Evolutionary conservation across 2,888 invertebrate genomes (phyloP).

Genomic region (Volucella zonaria): DNA sequence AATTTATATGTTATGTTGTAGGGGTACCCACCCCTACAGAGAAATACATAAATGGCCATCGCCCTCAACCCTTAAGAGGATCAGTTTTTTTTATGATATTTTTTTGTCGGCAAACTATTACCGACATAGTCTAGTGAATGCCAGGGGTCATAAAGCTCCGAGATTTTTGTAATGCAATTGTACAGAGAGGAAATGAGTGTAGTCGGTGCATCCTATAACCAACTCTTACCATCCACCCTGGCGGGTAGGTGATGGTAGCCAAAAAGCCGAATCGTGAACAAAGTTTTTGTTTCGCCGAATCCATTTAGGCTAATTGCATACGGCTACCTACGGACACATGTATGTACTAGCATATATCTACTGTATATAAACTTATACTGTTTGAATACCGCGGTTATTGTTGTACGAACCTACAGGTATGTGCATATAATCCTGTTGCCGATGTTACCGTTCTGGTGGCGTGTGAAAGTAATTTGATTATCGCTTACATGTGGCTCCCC

Average conservation of each 20-base stretch:
- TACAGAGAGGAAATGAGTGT: constrained; percentile 7
- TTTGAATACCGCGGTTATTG: too few species aligned
- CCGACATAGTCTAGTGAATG: constrained; percentile 53
- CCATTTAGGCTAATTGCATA: constrained; percentile 72
- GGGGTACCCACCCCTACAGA: background rate
- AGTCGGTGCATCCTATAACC: background rate
- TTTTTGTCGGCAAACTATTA: constrained; percentile 13
- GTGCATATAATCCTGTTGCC: constrained; percentile 35
- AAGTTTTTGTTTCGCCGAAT: constrained; percentile 70
- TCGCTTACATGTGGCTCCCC: constrained; percentile 39
- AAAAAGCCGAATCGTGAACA: constrained; percentile 49
- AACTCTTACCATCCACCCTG: background rate
- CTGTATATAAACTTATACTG: constrained; percentile 19
- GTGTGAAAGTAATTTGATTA: constrained; percentile 71
- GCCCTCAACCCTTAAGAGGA: constrained; percentile 6
- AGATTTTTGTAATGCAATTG: constrained; percentile 62
- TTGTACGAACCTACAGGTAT: too few species aligned
- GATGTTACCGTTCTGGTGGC: constrained; percentile 16
- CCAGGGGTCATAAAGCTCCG: constrained; percentile 65
- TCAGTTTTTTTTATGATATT: constrained; percentile 14
- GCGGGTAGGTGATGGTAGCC: too few species aligned
- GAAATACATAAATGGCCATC: background rate
- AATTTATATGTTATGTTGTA: constrained; percentile 47
- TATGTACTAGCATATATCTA: constrained; percentile 2
- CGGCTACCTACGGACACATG: background rate